These are phyloP conservation scores for Pitta sordida DNA, from an alignment of 2,113 vertebrate species.

Conservation along the genomic window DNA sequence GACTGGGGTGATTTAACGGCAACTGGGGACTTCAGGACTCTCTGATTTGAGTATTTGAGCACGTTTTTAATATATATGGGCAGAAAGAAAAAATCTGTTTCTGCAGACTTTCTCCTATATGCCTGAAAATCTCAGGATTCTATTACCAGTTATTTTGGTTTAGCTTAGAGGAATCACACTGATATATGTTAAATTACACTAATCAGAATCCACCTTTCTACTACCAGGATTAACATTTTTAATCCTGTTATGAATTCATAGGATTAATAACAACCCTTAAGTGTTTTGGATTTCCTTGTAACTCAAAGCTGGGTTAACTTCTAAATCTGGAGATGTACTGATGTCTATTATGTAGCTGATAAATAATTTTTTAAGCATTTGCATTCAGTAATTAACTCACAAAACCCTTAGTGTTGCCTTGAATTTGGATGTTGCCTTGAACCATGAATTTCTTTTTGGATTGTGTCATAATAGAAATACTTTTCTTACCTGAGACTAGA, in stretches of 20 bases:
- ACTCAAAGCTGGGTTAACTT: neutral
- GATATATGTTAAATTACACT: neutral
- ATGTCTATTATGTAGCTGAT: neutral
- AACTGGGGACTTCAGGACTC: neutral
- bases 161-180: neutral
- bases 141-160: neutral
- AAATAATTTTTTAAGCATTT: neutral
- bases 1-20: neutral
- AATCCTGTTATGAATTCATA: neutral
- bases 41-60: neutral
- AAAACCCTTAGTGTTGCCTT: too few relatives aligned
- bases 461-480: neutral
- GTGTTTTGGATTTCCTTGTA: neutral
- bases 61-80: neutral
- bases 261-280: neutral
- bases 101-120: neutral
- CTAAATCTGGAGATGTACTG: neutral
- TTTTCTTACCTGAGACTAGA: neutral
- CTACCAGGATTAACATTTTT: neutral
- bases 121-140: neutral
- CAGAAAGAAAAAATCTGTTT: neutral
- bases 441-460: neutral
- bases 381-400: neutral
- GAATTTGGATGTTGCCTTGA: neutral
- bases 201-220: neutral